phyloP scores from a whole-genome alignment of 2,113 vertebrate species.

The Emydura subglobosa region DNA sequence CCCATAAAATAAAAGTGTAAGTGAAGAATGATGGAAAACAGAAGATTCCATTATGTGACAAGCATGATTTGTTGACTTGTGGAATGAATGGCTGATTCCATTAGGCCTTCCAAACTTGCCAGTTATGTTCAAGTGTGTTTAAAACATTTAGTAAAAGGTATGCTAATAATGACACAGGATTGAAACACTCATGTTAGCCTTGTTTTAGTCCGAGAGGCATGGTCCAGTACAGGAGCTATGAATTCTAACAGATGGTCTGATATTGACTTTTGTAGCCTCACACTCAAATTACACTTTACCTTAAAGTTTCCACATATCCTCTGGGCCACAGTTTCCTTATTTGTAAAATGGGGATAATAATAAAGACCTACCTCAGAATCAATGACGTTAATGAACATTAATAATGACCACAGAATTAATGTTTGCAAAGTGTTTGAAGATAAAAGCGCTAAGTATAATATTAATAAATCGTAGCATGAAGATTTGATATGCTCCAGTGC shows the following conservation, averaged over 20 bases:
- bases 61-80: constrained; percentile 10
- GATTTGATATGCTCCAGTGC: constrained; percentile 38
- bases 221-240: neutral
- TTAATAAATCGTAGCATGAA: constrained; percentile 40
- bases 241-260: neutral
- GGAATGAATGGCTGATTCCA: neutral
- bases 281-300: neutral
- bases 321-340: fast-evolving
- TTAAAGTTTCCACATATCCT: constrained; percentile 38
- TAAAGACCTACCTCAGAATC: neutral
- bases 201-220: neutral
- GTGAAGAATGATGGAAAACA: constrained; percentile 38
- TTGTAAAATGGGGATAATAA: neutral
- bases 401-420: neutral
- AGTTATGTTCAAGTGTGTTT: constrained; percentile 23
- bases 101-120: constrained; percentile 28
- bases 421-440: constrained; percentile 11
- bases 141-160: constrained; percentile 25
- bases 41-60: neutral
- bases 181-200: fast-evolving
- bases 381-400: neutral
- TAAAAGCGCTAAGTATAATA: constrained; percentile 36
- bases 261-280: neutral
- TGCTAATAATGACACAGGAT: neutral
- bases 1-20: constrained; percentile 46